phyloP scores from a whole-genome alignment of 1,140 invertebrate species.

The Sipha flava region DNA sequence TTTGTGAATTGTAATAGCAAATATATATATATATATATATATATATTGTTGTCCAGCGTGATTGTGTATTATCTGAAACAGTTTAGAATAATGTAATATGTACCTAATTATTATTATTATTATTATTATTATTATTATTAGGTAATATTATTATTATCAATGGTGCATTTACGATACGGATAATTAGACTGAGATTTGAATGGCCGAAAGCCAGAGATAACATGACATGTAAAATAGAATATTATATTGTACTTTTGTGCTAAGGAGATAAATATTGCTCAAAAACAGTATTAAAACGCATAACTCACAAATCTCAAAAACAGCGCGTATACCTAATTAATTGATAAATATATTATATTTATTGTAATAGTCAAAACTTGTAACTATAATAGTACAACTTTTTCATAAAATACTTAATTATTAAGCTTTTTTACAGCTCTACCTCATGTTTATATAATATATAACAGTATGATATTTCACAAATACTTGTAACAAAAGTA shows the following conservation, averaged over 20 bases:
- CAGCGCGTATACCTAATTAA: conserved; percentile 22
- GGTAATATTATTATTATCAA: background rate
- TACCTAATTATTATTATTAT: background rate
- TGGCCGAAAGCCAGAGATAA: background rate
- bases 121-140: background rate
- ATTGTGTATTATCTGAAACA: background rate
- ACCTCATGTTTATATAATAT: conserved; percentile 27
- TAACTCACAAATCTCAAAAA: conserved; percentile 13
- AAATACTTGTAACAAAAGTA: conserved; percentile 32
- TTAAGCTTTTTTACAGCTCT: conserved; percentile 31
- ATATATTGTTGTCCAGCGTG: background rate
- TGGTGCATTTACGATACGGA: background rate
- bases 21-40: background rate
- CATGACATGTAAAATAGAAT: background rate
- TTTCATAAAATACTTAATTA: conserved; percentile 21
- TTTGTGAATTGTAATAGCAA: background rate
- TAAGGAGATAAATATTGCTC: conserved; percentile 31
- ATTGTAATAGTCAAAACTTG: conserved; percentile 27
- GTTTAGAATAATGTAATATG: background rate
- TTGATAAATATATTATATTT: background rate
- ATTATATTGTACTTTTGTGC: conserved; percentile 9
- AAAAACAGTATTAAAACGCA: conserved; percentile 30
- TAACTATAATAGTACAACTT: conserved; percentile 30
- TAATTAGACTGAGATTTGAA: conserved; percentile 7
- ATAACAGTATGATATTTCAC: conserved; percentile 24